A percentile compares a stretch with the other conserved stretches of the same genome.
phyloP scores from a whole-genome alignment of 1,140 invertebrate species.

The Conus ventricosus region DNA sequence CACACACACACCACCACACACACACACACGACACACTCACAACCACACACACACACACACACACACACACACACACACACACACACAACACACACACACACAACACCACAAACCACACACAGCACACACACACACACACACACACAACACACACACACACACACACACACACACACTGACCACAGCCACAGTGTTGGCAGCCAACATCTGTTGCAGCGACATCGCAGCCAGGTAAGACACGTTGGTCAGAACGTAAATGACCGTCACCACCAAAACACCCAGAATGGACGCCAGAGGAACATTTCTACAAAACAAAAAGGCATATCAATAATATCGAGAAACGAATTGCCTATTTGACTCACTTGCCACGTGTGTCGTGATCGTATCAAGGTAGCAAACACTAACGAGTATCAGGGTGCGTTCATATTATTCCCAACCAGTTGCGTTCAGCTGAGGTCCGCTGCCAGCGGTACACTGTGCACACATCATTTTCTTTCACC shows the following conservation, averaged over 20 bases:
- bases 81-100: background rate
- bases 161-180: constrained; percentile 76
- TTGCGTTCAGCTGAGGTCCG: too few species aligned
- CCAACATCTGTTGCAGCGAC: constrained; percentile 72
- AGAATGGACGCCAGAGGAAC: constrained; percentile 75
- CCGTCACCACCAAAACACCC: constrained; percentile 74
- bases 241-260: constrained; percentile 76
- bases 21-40: too few species aligned
- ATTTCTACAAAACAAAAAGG: constrained; percentile 66
- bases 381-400: too few species aligned
- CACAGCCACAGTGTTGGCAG: constrained; percentile 92
- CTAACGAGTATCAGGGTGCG: too few species aligned
- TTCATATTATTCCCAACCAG: too few species aligned
- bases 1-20: too few species aligned
- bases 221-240: constrained; percentile 76
- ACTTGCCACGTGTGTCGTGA: background rate
- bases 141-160: background rate
- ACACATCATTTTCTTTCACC: too few species aligned
- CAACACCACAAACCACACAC: background rate
- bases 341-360: too few species aligned
- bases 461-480: too few species aligned
- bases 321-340: too few species aligned
- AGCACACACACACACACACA: background rate
- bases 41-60: too few species aligned
- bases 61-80: background rate